Evolutionary conservation across 2,113 vertebrate genomes (phyloP), one percentile per base, ranked within the genome.

Genomic region (Burhinus bistriatus): DNA sequence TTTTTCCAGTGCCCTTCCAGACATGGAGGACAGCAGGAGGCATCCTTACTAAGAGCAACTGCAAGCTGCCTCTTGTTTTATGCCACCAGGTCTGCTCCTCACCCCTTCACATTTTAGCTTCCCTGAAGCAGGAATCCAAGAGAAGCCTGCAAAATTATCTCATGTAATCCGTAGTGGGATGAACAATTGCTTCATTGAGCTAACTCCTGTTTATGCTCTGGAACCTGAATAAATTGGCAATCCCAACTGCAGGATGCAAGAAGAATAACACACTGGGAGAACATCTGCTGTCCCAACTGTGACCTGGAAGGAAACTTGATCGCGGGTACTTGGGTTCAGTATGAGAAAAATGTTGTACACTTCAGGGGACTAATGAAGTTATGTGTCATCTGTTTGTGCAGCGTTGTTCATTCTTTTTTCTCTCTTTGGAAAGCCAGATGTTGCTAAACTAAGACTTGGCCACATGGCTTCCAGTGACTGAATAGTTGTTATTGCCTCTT

Each of bases 261-360:
- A 87, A 84, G 73, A 57, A 44, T 12, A 81, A 71, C 86, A 94
- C 44, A 16, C 36, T 95, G 95, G 93, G 96, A 87, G 83, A 98
- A 98, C 98, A 98, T 97, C 97, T 98, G 97, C 94, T 6, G 52
- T 80, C 89, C 86, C 92, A 92, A 30, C 9, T 18, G 77, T 1
- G 27, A 64, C 87, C 95, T 96, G 95, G 94, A 97, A 96, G 95
- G 92, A 95, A 94, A 90, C 52, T 38, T 91, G 92, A 87, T 84
- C 3, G 15, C 94, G 87, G 96, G 51, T 55, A 47, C 51, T 89
- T 86, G 68, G 75, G 76, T 87, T 96, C 87, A 96, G 87, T 55
- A 91, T 72, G 90, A 97, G 95, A 90, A 97, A 97, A 96, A 95
- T 88, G 66, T 58, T 34, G 17, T 47, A 62, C 22, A 19, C 70